Evolutionary conservation across 2,113 vertebrate genomes (phyloP).

Genomic region (Elanus axillaris): DNA sequence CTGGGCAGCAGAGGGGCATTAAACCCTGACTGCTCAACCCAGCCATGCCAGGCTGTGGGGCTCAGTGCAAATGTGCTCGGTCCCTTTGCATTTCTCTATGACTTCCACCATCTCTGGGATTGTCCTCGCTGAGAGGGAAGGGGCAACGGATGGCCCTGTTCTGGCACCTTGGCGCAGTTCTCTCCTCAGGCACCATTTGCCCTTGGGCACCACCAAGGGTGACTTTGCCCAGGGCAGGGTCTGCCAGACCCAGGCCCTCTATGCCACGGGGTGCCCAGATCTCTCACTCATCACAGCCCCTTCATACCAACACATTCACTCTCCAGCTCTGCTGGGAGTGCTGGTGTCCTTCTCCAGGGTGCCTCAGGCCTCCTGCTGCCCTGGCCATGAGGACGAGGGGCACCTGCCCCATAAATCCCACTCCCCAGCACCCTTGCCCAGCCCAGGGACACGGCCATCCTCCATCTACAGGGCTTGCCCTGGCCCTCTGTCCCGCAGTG

Average conservation of each 20-base stretch:
- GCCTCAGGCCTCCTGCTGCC: neutral
- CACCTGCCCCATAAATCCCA: neutral
- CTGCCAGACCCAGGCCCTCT: neutral
- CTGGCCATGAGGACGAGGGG: accelerated
- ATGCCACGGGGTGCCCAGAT: neutral
- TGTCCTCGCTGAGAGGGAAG: neutral
- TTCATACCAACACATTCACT: neutral
- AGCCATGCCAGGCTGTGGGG: neutral
- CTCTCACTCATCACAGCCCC: neutral
- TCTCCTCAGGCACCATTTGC: neutral
- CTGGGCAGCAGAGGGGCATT: accelerated
- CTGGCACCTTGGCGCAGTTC: neutral
- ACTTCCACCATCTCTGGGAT: neutral
- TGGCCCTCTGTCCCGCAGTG: neutral
- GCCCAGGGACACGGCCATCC: neutral
- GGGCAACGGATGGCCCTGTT: neutral
- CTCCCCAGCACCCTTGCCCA: neutral
- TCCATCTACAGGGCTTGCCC: neutral
- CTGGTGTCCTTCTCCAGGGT: neutral
- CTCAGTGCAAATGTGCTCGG: neutral
- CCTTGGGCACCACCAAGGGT: neutral
- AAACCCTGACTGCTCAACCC: neutral
- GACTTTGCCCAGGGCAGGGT: neutral
- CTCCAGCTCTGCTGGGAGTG: neutral
- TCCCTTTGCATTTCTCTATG: neutral